phyloP scores from a whole-genome alignment of 1,140 invertebrate genomes.

The Brachionus rotundiformis region DNA sequence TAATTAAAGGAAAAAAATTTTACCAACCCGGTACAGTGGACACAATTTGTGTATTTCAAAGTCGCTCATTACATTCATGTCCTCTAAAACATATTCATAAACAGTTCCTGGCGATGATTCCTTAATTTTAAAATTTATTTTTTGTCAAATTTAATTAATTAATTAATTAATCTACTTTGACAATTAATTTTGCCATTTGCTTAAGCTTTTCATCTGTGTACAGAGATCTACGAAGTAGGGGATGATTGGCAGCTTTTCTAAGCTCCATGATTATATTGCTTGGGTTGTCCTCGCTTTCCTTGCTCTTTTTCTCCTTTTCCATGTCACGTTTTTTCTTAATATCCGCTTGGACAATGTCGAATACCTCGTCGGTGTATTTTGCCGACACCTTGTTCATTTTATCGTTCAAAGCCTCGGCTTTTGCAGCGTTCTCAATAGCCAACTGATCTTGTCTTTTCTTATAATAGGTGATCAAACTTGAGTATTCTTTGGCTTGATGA shows the following conservation, averaged over 20 bases:
- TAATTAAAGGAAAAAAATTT: background rate
- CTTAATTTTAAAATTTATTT: too few species aligned
- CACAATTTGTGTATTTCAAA: slow-evolving; percentile 76
- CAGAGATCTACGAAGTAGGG: slow-evolving; percentile 75
- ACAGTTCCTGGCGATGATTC: slow-evolving; percentile 56
- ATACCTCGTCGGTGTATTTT: slow-evolving; percentile 58
- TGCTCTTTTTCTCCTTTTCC: slow-evolving; percentile 2
- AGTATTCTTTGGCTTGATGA: slow-evolving; percentile 75
- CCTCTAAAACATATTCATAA: slow-evolving; percentile 75
- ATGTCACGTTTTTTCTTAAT: background rate
- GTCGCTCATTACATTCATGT: slow-evolving; percentile 82
- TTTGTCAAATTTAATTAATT: too few species aligned
- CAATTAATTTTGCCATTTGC: slow-evolving; percentile 74
- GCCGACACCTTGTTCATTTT: slow-evolving; percentile 67
- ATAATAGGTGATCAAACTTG: slow-evolving; percentile 74
- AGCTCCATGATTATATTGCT: slow-evolving; percentile 81
- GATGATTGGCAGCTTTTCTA: slow-evolving; percentile 84
- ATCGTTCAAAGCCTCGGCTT: slow-evolving; percentile 47
- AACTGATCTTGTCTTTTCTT: slow-evolving; percentile 41
- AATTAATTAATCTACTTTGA: slow-evolving; percentile 57
- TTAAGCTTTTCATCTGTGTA: slow-evolving; percentile 74
- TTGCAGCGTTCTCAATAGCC: slow-evolving; percentile 53
- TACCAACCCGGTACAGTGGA: slow-evolving; percentile 26
- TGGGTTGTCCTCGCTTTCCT: slow-evolving; percentile 10
- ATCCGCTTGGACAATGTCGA: slow-evolving; percentile 29